phyloP scores from a whole-genome alignment of 2,797 vertebrate species.

The Acanthurus tractus region DNA sequence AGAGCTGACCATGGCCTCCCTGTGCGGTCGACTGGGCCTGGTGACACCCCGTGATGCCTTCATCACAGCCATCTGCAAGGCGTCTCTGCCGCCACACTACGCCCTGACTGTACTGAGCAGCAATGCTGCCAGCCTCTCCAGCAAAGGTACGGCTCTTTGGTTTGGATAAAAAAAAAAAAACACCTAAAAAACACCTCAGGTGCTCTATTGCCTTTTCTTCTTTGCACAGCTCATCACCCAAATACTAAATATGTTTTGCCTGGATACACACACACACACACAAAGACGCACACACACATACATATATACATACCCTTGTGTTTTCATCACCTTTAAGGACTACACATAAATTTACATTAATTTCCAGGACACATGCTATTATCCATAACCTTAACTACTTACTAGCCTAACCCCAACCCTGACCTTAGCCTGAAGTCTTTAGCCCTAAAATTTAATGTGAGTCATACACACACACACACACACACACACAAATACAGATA shows the following conservation, averaged over 20 bases:
- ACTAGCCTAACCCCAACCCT: too few species aligned
- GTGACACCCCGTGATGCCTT: slow-evolving; percentile 98
- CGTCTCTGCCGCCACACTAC: slow-evolving; percentile 97
- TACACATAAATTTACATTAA: too few species aligned
- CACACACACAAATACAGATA: slow-evolving; percentile 1
- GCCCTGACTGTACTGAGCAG: slow-evolving; percentile 94
- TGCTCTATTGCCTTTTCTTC: too few species aligned
- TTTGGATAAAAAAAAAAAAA: not conserved
- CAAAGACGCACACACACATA: not conserved
- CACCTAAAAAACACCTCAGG: too few species aligned
- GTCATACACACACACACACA: not conserved
- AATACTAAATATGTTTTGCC: not conserved
- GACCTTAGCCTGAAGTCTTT: too few species aligned
- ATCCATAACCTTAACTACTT: too few species aligned
- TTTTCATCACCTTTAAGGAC: too few species aligned
- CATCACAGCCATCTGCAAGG: slow-evolving; percentile 99
- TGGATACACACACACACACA: not conserved
- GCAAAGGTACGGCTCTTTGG: slow-evolving; percentile 86
- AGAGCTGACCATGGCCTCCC: slow-evolving; percentile 95
- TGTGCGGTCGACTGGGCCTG: slow-evolving; percentile 95
- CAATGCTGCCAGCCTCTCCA: slow-evolving; percentile 88
- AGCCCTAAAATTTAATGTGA: not conserved
- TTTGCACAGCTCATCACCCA: too few species aligned
- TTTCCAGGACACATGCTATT: too few species aligned
- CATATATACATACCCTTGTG: not conserved